Evolutionary conservation across 2,113 vertebrate genomes (phyloP).

Genomic region (Sialia sialis): DNA sequence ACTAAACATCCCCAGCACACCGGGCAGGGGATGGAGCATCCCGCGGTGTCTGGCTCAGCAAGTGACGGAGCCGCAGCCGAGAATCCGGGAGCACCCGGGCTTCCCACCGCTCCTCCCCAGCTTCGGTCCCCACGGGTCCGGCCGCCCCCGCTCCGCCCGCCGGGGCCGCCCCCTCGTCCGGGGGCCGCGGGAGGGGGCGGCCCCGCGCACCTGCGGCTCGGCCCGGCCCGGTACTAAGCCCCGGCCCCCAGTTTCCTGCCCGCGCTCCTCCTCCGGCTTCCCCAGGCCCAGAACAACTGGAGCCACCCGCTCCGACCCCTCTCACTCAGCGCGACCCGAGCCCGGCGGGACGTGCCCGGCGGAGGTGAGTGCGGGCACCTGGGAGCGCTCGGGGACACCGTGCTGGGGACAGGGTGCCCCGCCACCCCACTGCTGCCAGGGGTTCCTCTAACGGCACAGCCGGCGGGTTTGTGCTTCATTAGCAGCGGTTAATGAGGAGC

Average conservation of each 20-base stretch:
- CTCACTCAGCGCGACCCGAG: neutral
- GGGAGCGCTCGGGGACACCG: neutral
- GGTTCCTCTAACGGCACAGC: neutral
- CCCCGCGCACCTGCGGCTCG: neutral
- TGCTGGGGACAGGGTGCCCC: neutral
- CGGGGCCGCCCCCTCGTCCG: neutral
- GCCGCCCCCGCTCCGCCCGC: neutral
- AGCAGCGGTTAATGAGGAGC: neutral
- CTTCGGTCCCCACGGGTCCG: neutral
- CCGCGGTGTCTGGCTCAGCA: neutral
- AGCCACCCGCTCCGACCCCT: neutral
- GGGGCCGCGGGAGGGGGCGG: neutral
- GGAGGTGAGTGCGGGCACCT: neutral
- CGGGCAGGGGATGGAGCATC: neutral
- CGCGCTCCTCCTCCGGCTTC: constrained; percentile 2
- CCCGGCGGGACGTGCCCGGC: neutral
- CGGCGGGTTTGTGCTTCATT: neutral
- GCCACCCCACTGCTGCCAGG: neutral
- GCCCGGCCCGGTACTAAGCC: neutral
- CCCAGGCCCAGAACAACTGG: neutral
- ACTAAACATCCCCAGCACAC: neutral
- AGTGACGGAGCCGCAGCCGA: neutral
- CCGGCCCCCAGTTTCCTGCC: constrained; percentile 6
- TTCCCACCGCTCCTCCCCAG: neutral
- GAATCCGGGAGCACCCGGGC: neutral